Evolutionary conservation across 2,113 vertebrate species (phyloP).

Genomic region (Odocoileus virginianus): DNA sequence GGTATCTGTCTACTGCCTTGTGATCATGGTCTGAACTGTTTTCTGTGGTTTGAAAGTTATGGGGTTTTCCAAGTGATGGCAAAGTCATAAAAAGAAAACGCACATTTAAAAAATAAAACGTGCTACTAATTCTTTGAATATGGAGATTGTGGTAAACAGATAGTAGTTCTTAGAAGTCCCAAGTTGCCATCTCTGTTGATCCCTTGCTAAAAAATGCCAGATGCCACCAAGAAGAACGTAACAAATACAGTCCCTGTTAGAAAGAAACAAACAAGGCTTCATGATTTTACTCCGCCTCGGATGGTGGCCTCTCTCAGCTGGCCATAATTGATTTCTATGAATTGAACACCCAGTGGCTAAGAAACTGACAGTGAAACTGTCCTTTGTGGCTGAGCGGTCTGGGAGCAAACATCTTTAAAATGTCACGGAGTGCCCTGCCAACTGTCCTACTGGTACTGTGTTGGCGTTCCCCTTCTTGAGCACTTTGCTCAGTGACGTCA

Average conservation of each 20-base stretch:
- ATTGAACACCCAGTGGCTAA: slow-evolving; percentile 50
- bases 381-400: slow-evolving; percentile 47
- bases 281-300: neutral
- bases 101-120: slow-evolving; percentile 48
- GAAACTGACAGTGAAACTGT: slow-evolving; percentile 28
- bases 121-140: slow-evolving; percentile 66
- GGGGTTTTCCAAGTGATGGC: slow-evolving; percentile 48
- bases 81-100: slow-evolving; percentile 57
- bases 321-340: slow-evolving; percentile 51
- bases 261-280: slow-evolving; percentile 45
- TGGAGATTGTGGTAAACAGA: slow-evolving; percentile 70
- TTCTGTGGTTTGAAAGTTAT: slow-evolving; percentile 30
- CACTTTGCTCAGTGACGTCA: neutral
- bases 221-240: slow-evolving; percentile 39
- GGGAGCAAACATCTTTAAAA: slow-evolving; percentile 31
- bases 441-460: neutral
- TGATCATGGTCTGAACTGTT: slow-evolving; percentile 1
- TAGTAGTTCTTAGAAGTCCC: slow-evolving; percentile 73
- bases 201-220: slow-evolving; percentile 60
- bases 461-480: neutral
- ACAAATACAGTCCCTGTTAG: slow-evolving; percentile 56
- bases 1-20: neutral
- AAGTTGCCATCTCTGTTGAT: slow-evolving; percentile 30
- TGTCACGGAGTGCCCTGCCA: neutral
- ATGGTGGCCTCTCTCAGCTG: slow-evolving; percentile 3